Base-by-base conservation (phyloP, 2,797 vertebrate genomes). In the Oreonectes daqikongensis region DNA sequence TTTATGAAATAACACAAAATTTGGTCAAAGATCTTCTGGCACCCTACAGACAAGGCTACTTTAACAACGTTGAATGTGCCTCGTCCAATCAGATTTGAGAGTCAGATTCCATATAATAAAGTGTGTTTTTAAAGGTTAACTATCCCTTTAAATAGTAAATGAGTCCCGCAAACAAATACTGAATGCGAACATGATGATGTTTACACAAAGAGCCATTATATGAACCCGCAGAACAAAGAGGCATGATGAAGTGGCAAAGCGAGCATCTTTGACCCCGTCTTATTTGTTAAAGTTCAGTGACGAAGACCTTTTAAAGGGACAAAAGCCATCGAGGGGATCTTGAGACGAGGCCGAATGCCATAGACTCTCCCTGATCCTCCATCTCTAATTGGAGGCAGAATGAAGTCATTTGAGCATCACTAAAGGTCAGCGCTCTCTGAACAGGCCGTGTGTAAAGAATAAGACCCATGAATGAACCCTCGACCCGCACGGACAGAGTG, bases 331-430 rank as follows among this genome's bases (percentile, higher is more conserved):
- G 44, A 72, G 28, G 24, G 22, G n/a, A 66, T 70, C 50, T 69
- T 24, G 4, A 75, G 32, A 60, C 10, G 2, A 50, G 64, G 20
- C 50, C 55, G 77, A 46, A 61, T 72, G 40, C 52, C 30, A 22
- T 7, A 57, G 57, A 78, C 61, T 44, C 42, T 64, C 40, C 38
- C 8, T 70, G 42, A 30, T 85, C 84, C 85, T 70, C 75, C 73
- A 26, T 52, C 87, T 85, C 87, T 91, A 91, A 92, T 91, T 91
- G 88, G 88, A 87, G 79, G 70, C 83, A 84, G 85, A 82, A 90
- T 88, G 85, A 84, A 85, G 82, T 88, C 87, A 89, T 90, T 76
- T 88, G 86, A 84, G 83, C 84, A 87, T 88, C 88, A 82, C 85
- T 88, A 90, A 92, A 92, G 91, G 90, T 92, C 90, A 91, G 75